These are phyloP conservation scores for Encarsia formosa DNA, from an alignment of 2,888 invertebrate species.

Conservation along the genomic window DNA sequence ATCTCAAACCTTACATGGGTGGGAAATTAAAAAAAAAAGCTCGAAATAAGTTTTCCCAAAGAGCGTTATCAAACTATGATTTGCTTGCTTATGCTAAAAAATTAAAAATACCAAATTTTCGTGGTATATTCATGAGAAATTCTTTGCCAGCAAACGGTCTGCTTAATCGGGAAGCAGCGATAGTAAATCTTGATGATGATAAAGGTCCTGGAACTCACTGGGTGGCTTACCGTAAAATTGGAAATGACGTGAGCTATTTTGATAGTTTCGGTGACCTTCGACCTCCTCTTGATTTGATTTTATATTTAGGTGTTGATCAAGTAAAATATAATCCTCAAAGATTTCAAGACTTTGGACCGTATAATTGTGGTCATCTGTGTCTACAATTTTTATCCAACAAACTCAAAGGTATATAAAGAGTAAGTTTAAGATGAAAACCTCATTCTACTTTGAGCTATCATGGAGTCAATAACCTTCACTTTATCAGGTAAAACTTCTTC, in stretches of 20 bases:
- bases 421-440: neutral
- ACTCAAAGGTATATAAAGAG: neutral
- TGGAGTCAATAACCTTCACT: neutral
- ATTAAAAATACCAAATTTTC: conserved; percentile 29
- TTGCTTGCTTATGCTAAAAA: conserved; percentile 21
- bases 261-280: conserved; percentile 28
- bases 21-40: neutral
- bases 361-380: neutral
- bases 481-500: neutral
- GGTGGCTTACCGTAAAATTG: conserved; percentile 29
- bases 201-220: conserved; percentile 32
- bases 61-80: conserved; percentile 31
- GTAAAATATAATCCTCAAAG: conserved; percentile 28
- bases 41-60: conserved; percentile 26
- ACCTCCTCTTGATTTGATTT: conserved; percentile 25
- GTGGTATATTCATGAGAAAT: conserved; percentile 30
- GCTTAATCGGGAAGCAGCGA: conserved; percentile 23
- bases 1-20: neutral
- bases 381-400: neutral
- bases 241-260: conserved; percentile 20
- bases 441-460: neutral
- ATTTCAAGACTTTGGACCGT: conserved; percentile 27
- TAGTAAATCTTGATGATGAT: conserved; percentile 30
- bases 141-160: conserved; percentile 18
- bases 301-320: conserved; percentile 23